Evolutionary conservation across 1,140 invertebrate genomes (phyloP), one percentile per base, ranked within the genome.

Genomic region (Tetraneura akinire): DNA sequence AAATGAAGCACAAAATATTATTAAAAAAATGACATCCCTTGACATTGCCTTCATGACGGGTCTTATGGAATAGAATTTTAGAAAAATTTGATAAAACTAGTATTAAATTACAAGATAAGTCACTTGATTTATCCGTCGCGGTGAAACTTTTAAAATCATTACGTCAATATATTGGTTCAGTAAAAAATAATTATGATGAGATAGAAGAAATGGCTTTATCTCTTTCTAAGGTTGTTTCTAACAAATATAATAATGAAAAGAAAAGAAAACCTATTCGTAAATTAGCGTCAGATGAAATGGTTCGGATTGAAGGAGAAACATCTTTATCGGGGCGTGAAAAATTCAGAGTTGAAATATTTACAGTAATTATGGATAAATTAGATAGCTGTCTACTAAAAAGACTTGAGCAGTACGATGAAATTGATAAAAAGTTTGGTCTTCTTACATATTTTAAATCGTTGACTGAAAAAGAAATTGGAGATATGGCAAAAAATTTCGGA

Each of bases 151-250:
- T 29, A 29, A 62, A 62, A 62, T 62, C 23, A 11, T 62, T 62
- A 62, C 9, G 26, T n/a, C n/a, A 62, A 23, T 62, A 62, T 62
- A 23, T n/a, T n/a, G n/a, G n/a, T n/a, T n/a, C n/a, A n/a, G n/a
- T n/a, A n/a, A n/a, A n/a, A n/a, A n/a, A n/a, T n/a, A n/a, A n/a
- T n/a, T n/a, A 13, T 62, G 16, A 62, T 62, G 57, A 29, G 21
- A 32, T 32, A 62, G 57, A 62, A 62, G 26, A 62, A 62, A 62
- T 62, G 57, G 57, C 57, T 23, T 62, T 62, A 32, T 62, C 57
- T 29, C 57, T 62, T 62, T 62, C 57, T 62, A 62, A 62, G n/a
- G n/a, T n/a, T n/a, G n/a, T 62, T 32, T 62, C 26, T 62, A 62
- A 62, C 21, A 0, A 62, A 23, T 62, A 62, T 32, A 62, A 62